Percentiles rank a stretch among this genome's conserved stretches.
phyloP scores from a whole-genome alignment of 2,113 vertebrate species.

The Phrynocephalus versicolor region DNA sequence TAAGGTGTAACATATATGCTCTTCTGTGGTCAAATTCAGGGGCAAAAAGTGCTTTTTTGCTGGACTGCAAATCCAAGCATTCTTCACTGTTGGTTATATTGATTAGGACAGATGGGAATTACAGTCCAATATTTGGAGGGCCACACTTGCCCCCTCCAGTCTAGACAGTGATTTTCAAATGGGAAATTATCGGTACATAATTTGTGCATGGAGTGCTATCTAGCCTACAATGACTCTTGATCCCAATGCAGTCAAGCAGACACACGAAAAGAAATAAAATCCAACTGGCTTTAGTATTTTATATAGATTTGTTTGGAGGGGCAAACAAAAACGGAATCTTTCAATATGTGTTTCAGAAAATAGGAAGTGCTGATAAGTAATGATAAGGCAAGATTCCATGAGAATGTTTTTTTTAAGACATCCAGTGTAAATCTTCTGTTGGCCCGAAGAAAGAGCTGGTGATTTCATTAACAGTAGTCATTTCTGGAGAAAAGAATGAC shows the following conservation, averaged over 20 bases:
- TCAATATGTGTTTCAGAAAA: not conserved
- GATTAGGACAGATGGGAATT: too few relatives aligned
- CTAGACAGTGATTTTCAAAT: not conserved
- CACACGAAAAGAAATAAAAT: not conserved
- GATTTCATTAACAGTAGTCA: too few relatives aligned
- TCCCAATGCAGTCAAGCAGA: not conserved
- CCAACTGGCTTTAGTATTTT: not conserved
- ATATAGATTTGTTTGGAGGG: not conserved
- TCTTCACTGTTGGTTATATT: too few relatives aligned
- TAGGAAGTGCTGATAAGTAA: not conserved
- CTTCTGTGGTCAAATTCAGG: too few relatives aligned
- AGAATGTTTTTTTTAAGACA: constrained; percentile 11
- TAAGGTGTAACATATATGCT: too few relatives aligned
- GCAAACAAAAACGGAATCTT: not conserved
- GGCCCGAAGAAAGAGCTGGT: constrained; percentile 37
- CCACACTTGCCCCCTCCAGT: too few relatives aligned
- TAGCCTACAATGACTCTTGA: not conserved
- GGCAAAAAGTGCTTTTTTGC: too few relatives aligned
- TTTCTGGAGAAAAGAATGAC: too few relatives aligned
- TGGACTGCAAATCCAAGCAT: too few relatives aligned
- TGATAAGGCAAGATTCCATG: constrained; percentile 1
- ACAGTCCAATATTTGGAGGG: too few relatives aligned
- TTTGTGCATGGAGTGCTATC: not conserved
- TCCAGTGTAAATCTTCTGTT: constrained; percentile 18
- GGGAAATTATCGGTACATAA: not conserved